Evolutionary conservation across 2,888 invertebrate genomes (phyloP), one percentile per base, ranked within the genome.

Genomic region (Tetanocera ferruginea): DNA sequence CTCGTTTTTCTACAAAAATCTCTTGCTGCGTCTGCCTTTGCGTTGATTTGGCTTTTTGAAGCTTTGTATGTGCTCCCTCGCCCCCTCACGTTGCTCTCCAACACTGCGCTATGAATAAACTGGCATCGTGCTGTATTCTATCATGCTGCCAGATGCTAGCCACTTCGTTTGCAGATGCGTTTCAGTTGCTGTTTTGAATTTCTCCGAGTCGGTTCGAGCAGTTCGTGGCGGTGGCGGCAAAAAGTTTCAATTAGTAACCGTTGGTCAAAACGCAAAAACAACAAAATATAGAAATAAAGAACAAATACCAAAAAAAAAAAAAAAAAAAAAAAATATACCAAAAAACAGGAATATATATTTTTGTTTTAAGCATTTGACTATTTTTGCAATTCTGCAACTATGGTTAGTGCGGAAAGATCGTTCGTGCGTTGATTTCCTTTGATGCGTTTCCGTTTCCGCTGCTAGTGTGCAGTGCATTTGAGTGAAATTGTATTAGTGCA

Each of bases 111-210:
- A 11, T 6, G 37, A 37, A 43, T 2, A 11, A 43, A 14, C 43
- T 14, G 14, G 11, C 43, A 6, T 1, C 6, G n/a, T n/a, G 25
- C 62, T 28, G 51, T 11, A 43, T 37, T 37, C 19, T 51, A 28
- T 49, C 25, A 14, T 49, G 28, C 25, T 60, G 19, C 67, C 67
- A 73, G 71, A 69, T 64, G 69, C 43, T 52, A 69, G 43, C 79
- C 79, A 76, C 79, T 80, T 77, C 81, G 80, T 80, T 82, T 78
- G 78, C 79, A 81, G 82, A 28, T 37, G 28, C 69, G 70, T 70
- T 81, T 87, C 85, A 87, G 87, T 87, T 87, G 86, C 87, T 86
- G 86, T 86, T 88, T 86, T 87, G 87, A 87, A 84, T 87, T 87
- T 84, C 84, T 85, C 82, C 87, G 86, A 83, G 83, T 85, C 85